Base-by-base conservation (phyloP, 2,113 vertebrate species). In the Fulica atra region DNA sequence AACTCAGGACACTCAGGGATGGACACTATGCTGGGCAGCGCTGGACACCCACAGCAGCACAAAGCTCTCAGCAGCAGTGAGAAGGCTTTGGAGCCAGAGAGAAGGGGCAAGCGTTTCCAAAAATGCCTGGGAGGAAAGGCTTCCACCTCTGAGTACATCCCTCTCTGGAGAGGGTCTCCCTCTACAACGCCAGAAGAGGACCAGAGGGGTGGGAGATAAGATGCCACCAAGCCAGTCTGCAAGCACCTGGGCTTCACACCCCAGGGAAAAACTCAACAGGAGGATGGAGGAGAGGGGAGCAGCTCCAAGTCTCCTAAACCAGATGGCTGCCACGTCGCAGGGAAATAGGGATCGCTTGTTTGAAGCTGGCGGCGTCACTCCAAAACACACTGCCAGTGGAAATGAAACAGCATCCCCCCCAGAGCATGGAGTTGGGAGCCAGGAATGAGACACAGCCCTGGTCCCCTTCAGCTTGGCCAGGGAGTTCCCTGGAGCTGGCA, bases 261-360 rank as follows among this genome's bases (percentile, higher is more conserved):
- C 29, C 5, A 3, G 31, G 29, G 44, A 57, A 15, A 56, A 54
- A 6, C 59, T 29, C 28, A 56, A 35, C 10, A 5, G 0, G 2
- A 72, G 51, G 51, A n/a, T 10, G 78, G 59, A 42, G 38, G 9
- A 36, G 65, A 48, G 16, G 44, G 78, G 65, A 60, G 64, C 61
- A 89, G 79, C 66, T 74, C 31, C 33, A 28, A 36, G 29, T 31
- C 63, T 59, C 60, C 68, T 23, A 44, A 38, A 63, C 11, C 9
- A 2, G 5, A 16, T 2, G 2, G 64, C 76, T 84, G 72, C 51
- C 0, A 1, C 6, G 0, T 33, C 70, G 18, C 6, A 0, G 6
- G 4, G 83, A 46, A 53, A 54, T 1, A 84, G 17, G 36, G 54
- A 63, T 25, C 42, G 71, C 53, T 66, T 4, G 0, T 25, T 60